phyloP scores from a whole-genome alignment of 2,113 vertebrate genomes.

The Xiphorhynchus elegans region DNA sequence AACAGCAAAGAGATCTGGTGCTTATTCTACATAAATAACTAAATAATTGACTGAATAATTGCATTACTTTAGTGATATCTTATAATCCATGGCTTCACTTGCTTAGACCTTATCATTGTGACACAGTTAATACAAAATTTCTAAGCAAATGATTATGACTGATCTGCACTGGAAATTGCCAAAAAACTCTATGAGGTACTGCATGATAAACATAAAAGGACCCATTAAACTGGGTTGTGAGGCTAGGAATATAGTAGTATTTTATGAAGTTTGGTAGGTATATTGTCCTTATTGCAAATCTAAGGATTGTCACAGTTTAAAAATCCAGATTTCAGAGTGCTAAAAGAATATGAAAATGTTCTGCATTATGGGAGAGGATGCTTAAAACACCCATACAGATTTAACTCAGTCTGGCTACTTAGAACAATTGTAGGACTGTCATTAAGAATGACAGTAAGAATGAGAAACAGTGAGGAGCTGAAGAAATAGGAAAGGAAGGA shows the following conservation, averaged over 20 bases:
- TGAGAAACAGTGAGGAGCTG: background rate
- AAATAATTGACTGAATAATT: no score
- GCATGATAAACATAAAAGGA: fast-evolving
- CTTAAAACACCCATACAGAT: background rate
- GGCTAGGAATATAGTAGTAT: background rate
- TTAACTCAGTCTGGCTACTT: background rate
- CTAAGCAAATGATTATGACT: background rate
- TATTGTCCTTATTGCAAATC: background rate
- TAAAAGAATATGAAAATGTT: background rate
- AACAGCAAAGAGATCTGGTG: no score
- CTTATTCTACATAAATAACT: no score
- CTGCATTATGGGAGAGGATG: no score
- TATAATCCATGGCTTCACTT: background rate
- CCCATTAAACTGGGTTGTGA: background rate
- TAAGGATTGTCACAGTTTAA: background rate
- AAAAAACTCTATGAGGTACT: background rate
- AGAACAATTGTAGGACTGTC: background rate
- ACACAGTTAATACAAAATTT: background rate
- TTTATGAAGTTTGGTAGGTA: background rate
- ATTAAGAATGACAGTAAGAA: background rate
- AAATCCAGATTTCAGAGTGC: background rate
- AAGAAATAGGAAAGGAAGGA: background rate
- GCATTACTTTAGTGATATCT: background rate
- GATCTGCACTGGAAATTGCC: background rate
- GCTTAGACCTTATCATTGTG: background rate